phyloP scores from a whole-genome alignment of 35 echinoderm and acorn worm genomes.

The Apostichopus japonicus region DNA sequence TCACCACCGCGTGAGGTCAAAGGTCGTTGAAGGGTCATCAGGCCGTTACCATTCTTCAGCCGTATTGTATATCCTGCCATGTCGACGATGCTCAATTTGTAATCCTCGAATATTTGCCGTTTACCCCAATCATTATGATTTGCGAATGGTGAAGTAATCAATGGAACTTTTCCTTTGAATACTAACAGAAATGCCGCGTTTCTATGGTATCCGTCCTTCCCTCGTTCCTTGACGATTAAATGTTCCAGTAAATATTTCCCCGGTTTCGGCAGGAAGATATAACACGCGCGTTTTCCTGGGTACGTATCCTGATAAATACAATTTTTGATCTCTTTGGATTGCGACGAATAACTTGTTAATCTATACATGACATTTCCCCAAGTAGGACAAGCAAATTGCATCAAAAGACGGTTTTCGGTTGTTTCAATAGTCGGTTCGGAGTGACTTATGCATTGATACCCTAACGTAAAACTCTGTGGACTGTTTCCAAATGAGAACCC shows the following conservation, averaged over 20 bases:
- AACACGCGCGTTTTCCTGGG: neutral
- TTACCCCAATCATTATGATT: neutral
- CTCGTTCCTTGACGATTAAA: neutral
- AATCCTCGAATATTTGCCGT: neutral
- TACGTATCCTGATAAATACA: slow-evolving; percentile 7
- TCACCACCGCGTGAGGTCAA: neutral
- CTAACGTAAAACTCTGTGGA: neutral
- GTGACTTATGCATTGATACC: slow-evolving; percentile 33
- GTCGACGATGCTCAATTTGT: neutral
- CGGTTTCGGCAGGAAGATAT: neutral
- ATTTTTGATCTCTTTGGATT: neutral
- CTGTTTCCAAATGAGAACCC: slow-evolving; percentile 17
- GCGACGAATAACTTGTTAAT: neutral
- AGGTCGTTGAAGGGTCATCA: neutral
- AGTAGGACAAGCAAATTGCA: slow-evolving; percentile 35
- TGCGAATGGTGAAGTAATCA: neutral
- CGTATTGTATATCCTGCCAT: slow-evolving; percentile 23
- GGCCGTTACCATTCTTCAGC: neutral
- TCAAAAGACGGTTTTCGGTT: neutral
- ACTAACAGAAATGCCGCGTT: neutral
- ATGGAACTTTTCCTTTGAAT: neutral
- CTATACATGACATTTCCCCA: slow-evolving; percentile 3
- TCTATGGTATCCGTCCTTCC: neutral
- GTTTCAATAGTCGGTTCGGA: neutral
- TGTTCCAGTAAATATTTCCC: slow-evolving; percentile 23